Percentiles rank a stretch among this genome's conserved stretches.
These are phyloP conservation scores for Microtus oregoni DNA, from an alignment of 2,113 vertebrate species.

Conservation along the genomic window DNA sequence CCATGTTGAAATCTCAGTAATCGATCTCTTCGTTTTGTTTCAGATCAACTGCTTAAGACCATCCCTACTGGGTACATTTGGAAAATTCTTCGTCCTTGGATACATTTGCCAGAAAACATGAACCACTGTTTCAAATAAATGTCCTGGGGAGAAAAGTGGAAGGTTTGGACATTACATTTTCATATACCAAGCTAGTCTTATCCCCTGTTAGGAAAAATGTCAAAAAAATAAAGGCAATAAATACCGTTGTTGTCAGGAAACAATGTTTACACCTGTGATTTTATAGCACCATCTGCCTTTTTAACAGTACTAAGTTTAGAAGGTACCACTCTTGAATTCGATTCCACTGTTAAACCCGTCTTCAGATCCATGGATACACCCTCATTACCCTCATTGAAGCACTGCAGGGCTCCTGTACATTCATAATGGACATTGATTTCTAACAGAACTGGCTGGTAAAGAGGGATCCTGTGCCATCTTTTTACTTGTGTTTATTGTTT, in stretches of 20 bases:
- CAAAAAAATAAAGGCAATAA: conserved; percentile 23
- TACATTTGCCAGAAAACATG: conserved; percentile 28
- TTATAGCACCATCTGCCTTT: background rate
- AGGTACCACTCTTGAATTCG: background rate
- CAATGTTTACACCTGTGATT: background rate
- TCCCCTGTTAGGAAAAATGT: background rate
- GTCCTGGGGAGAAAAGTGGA: background rate
- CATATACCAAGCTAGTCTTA: background rate
- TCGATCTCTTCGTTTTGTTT: conserved; percentile 56
- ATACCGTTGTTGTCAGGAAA: background rate
- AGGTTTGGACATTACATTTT: background rate
- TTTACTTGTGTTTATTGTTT: conserved; percentile 1
- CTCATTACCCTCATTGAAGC: background rate
- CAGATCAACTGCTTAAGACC: conserved; percentile 10
- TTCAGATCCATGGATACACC: background rate
- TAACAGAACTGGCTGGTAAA: background rate
- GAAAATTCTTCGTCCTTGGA: conserved; percentile 29
- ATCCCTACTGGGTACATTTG: conserved; percentile 29
- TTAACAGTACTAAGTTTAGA: background rate
- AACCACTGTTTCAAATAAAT: background rate
- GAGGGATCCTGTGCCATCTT: background rate
- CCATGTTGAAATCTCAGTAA: conserved; percentile 49
- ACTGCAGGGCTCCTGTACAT: background rate
- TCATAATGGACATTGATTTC: background rate
- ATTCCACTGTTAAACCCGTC: background rate